Conservation (phyloP, 2,113 vertebrate genomes). For the Otis tarda region DNA sequence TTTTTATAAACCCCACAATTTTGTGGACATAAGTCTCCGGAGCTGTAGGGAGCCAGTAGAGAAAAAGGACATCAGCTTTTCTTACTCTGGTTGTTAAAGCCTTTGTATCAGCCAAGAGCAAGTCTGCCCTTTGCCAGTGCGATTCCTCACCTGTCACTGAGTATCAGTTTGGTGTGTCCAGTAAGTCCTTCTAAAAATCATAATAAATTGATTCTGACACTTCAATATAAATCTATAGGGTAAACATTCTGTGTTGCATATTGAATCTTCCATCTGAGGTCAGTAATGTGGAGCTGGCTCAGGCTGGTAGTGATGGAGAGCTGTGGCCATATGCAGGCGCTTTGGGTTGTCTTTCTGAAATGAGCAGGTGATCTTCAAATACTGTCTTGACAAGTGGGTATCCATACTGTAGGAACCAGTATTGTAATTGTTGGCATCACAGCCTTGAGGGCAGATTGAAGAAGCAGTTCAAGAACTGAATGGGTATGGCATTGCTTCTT, state of each 20-base stretch:
- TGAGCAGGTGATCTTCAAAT: neutral
- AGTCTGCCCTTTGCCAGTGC: neutral
- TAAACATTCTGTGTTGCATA: neutral
- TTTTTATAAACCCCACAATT: neutral
- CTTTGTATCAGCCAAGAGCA: neutral
- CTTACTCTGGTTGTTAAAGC: neutral
- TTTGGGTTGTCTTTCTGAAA: neutral
- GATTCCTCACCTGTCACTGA: conserved; percentile 6
- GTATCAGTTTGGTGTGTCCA: neutral
- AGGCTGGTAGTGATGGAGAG: neutral
- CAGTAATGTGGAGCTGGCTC: neutral
- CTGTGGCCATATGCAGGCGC: neutral
- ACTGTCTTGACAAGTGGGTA: neutral
- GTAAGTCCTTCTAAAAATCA: conserved; percentile 13
- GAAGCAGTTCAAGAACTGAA: neutral
- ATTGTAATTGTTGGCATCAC: neutral
- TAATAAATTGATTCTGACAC: conserved; percentile 29
- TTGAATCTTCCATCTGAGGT: neutral
- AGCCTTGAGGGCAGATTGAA: neutral
- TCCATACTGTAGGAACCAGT: neutral
- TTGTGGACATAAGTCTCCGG: neutral
- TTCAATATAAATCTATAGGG: conserved; percentile 35
- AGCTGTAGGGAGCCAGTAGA: neutral
- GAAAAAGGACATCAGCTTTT: neutral
- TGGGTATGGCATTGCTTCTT: neutral